Conservation (phyloP, 2,888 invertebrate species). For the Pseudanteris insignis region DNA sequence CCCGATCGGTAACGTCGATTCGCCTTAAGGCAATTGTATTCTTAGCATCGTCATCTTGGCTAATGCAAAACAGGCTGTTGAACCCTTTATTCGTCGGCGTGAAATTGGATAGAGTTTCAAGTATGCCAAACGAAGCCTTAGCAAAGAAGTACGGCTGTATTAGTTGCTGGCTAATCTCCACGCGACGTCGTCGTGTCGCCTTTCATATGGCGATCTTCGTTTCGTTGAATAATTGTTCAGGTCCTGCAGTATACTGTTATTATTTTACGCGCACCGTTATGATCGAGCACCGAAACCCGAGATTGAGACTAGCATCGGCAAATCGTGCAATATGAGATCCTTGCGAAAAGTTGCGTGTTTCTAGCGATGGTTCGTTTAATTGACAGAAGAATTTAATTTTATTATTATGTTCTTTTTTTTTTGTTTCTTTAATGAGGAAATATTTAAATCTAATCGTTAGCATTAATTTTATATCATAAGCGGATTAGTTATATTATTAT, state of each 20-base stretch:
- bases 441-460: too few relatives aligned
- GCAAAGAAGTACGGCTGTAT: slow-evolving; percentile 47
- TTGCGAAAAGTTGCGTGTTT: slow-evolving; percentile 11
- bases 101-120: slow-evolving; percentile 59
- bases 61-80: slow-evolving; percentile 45
- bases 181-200: slow-evolving; percentile 40
- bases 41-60: too few relatives aligned
- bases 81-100: slow-evolving; percentile 49
- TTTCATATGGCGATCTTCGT: slow-evolving; percentile 40
- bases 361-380: too few relatives aligned
- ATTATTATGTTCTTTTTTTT: too few relatives aligned
- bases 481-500: too few relatives aligned
- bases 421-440: too few relatives aligned
- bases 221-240: slow-evolving; percentile 33
- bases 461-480: too few relatives aligned
- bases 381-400: too few relatives aligned
- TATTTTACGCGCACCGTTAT: slow-evolving; percentile 37
- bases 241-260: slow-evolving; percentile 28
- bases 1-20: too few relatives aligned
- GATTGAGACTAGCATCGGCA: slow-evolving; percentile 19
- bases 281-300: slow-evolving; percentile 20
- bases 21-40: too few relatives aligned
- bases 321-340: slow-evolving; percentile 30
- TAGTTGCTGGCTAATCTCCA: slow-evolving; percentile 47
- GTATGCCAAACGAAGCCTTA: slow-evolving; percentile 58